These are phyloP conservation scores for Drosophila prosaltans DNA, from an alignment of 1,140 invertebrate species.

Conservation along the genomic window DNA sequence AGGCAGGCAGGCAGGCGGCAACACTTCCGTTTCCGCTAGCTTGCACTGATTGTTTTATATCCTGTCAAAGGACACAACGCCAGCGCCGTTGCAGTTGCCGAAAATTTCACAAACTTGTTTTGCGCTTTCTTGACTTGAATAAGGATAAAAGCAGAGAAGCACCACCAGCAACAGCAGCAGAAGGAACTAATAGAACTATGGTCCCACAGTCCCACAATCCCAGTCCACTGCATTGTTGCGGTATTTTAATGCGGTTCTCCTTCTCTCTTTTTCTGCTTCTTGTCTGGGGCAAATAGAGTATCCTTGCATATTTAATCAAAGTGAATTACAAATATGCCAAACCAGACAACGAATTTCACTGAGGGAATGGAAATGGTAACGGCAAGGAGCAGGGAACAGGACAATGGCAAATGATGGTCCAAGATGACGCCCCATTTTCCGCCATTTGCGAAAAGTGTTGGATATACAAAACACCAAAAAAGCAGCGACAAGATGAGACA, in stretches of 20 bases:
- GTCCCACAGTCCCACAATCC: conserved; percentile 26
- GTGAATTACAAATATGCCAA: conserved; percentile 70
- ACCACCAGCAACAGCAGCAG: conserved; percentile 25
- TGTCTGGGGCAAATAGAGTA: conserved; percentile 19
- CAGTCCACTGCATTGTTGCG: conserved; percentile 62
- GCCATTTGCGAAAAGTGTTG: conserved; percentile 54
- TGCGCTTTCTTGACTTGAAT: conserved; percentile 71
- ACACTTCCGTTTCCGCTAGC: conserved; percentile 80
- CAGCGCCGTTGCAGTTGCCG: conserved; percentile 41
- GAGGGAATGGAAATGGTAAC: conserved; percentile 28
- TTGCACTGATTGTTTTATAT: conserved; percentile 83
- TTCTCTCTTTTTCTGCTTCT: conserved; percentile 1
- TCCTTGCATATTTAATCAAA: conserved; percentile 76
- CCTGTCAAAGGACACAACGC: conserved; percentile 74
- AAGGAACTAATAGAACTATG: conserved; percentile 19
- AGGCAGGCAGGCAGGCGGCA: conserved; percentile 23
- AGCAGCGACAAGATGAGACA: conserved; percentile 35
- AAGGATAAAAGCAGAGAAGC: conserved; percentile 23
- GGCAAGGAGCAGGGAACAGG: not conserved
- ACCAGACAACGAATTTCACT: conserved; percentile 35
- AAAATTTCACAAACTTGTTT: conserved; percentile 76
- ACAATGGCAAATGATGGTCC: conserved; percentile 53
- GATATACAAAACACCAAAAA: conserved; percentile 38
- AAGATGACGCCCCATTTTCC: conserved; percentile 28
- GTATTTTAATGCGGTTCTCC: conserved; percentile 65